Conservation (phyloP, 2,888 invertebrate species). For the Heteromyza rotundicornis region DNA sequence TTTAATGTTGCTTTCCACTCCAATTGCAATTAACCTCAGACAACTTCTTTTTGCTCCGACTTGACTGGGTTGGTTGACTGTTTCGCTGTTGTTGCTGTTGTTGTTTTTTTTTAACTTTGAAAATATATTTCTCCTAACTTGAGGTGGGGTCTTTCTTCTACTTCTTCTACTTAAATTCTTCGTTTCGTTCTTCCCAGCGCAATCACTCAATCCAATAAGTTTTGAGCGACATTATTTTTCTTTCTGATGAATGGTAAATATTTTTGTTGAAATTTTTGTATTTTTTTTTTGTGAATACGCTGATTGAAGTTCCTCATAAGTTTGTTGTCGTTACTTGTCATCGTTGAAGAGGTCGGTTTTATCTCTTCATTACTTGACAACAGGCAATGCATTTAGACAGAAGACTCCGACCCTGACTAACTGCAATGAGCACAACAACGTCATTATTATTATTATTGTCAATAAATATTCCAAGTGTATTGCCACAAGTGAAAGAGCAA, state of each 20-base stretch:
- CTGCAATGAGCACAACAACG: not conserved
- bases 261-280: no score
- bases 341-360: slow-evolving; percentile 11
- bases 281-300: no score
- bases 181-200: slow-evolving; percentile 10
- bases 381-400: not conserved
- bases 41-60: not conserved
- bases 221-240: not conserved
- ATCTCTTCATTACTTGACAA: slow-evolving; percentile 13
- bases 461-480: no score
- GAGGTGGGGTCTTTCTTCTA: not conserved
- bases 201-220: not conserved
- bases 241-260: slow-evolving; percentile 13
- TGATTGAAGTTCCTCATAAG: slow-evolving; percentile 20
- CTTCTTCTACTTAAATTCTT: slow-evolving; percentile 7
- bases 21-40: not conserved
- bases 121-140: not conserved
- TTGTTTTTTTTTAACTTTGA: not conserved
- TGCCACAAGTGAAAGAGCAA: no score
- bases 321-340: slow-evolving; percentile 20
- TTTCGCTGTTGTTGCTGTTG: not conserved
- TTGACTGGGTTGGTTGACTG: not conserved
- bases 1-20: not conserved
- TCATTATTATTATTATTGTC: no score
- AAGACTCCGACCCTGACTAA: not conserved